These are phyloP conservation scores for Pterostichus niger DNA, from an alignment of 2,888 invertebrate species.

Conservation along the genomic window DNA sequence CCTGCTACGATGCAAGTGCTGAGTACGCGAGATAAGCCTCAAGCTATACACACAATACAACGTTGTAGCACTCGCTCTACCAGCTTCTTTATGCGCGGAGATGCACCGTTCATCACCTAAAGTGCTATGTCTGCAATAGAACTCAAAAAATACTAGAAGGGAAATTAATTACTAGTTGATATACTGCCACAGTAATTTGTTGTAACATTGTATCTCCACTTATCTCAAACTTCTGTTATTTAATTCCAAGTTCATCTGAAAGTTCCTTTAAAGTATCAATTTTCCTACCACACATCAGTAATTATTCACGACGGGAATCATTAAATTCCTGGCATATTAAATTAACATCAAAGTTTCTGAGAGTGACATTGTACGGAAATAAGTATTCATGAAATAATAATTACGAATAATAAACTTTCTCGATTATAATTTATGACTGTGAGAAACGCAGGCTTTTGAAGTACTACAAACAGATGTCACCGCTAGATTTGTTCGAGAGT, in stretches of 20 bases:
- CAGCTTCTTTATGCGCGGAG: too few relatives aligned
- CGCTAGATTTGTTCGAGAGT: background rate
- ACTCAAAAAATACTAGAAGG: too few relatives aligned
- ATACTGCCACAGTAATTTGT: too few relatives aligned
- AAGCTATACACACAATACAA: background rate
- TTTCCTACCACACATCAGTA: conserved; percentile 38
- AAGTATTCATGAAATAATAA: conserved; percentile 53
- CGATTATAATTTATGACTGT: conserved; percentile 55
- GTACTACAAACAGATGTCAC: conserved; percentile 13
- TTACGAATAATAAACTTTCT: conserved; percentile 50
- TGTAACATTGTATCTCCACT: too few relatives aligned
- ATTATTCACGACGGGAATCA: conserved; percentile 43
- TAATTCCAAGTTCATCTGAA: background rate
- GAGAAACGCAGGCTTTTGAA: background rate
- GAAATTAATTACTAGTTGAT: too few relatives aligned
- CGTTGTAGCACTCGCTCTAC: too few relatives aligned
- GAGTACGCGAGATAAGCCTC: background rate
- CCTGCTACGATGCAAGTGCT: conserved; percentile 3
- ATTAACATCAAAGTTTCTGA: conserved; percentile 44
- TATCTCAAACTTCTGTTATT: background rate
- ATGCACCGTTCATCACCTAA: too few relatives aligned
- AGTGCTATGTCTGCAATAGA: too few relatives aligned
- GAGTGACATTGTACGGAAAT: conserved; percentile 40
- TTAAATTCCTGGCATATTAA: conserved; percentile 56
- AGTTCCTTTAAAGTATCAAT: background rate